Conservation (phyloP, 1,140 invertebrate species). For the Probaryconus sp. region DNA sequence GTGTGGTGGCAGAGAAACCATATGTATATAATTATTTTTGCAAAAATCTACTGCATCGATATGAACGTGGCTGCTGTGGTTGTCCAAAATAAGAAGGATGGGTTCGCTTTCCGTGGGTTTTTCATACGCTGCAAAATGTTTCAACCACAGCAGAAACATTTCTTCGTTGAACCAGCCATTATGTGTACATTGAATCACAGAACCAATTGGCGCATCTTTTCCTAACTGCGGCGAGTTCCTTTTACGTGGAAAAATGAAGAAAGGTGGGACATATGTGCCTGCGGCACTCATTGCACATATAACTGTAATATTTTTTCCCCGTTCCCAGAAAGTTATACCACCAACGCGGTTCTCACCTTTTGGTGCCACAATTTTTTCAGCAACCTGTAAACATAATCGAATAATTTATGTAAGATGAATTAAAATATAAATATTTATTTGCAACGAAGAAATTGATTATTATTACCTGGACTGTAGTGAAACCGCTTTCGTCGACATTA, state of each 20-base stretch:
- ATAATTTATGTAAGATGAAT: no score
- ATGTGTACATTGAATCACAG: slow-evolving; percentile 61
- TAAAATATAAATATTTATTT: background rate
- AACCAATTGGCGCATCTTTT: slow-evolving; percentile 65
- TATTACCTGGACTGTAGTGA: slow-evolving; percentile 73
- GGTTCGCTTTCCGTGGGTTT: no score
- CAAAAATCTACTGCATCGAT: no score
- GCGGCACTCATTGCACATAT: slow-evolving; percentile 61
- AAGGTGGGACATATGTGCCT: slow-evolving; percentile 60
- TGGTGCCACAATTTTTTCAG: background rate
- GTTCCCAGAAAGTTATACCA: slow-evolving; percentile 41
- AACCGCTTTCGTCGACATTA: slow-evolving; percentile 77
- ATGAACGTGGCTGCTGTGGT: no score
- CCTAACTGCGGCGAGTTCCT: slow-evolving; percentile 43
- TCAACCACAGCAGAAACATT: slow-evolving; percentile 55
- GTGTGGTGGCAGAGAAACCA: slow-evolving; percentile 60
- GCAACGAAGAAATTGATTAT: background rate
- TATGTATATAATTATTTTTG: slow-evolving; percentile 52
- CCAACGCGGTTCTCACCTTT: slow-evolving; percentile 29
- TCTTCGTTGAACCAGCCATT: slow-evolving; percentile 67
- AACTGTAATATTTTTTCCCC: slow-evolving; percentile 62
- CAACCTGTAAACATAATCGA: slow-evolving; percentile 3
- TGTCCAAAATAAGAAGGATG: no score
- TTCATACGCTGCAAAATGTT: no score
- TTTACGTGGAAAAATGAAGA: slow-evolving; percentile 65